phyloP scores from a whole-genome alignment of 2,888 invertebrate species.

The Orthosia gracilis region DNA sequence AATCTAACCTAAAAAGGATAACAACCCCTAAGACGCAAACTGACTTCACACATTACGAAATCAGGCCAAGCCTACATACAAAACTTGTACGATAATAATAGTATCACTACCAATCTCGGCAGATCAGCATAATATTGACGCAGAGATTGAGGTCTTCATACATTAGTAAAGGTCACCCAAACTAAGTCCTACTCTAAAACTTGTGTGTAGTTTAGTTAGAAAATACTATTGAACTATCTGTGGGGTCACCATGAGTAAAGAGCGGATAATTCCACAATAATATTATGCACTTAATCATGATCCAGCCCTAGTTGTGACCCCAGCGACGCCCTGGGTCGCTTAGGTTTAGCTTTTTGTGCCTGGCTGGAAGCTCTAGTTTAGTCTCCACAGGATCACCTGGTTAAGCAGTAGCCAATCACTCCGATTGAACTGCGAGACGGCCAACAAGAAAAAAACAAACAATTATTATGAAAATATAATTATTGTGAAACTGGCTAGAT shows the following conservation, averaged over 20 bases:
- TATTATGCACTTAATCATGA: neutral
- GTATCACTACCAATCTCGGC: neutral
- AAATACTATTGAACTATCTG: constrained; percentile 18
- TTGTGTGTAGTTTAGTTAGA: constrained; percentile 25
- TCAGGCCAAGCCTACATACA: neutral
- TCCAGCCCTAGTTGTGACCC: too few relatives aligned
- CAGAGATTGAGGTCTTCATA: constrained; percentile 3
- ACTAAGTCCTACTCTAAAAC: constrained; percentile 31
- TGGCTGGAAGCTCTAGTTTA: too few relatives aligned
- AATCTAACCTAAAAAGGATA: neutral
- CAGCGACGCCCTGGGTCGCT: too few relatives aligned
- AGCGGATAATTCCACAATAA: neutral
- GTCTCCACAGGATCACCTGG: too few relatives aligned
- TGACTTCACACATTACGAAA: neutral
- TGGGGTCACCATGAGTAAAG: constrained; percentile 7
- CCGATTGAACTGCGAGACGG: too few relatives aligned
- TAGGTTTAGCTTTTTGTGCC: too few relatives aligned
- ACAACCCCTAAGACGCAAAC: neutral
- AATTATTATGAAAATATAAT: too few relatives aligned
- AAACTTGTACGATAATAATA: constrained; percentile 23
- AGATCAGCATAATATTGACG: constrained; percentile 45
- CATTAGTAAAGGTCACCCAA: constrained; percentile 19
- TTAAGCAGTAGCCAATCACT: too few relatives aligned
- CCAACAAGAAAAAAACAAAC: too few relatives aligned
- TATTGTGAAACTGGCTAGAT: too few relatives aligned